Conservation (phyloP, 2,888 invertebrate genomes). For the Calameuta filiformis region DNA sequence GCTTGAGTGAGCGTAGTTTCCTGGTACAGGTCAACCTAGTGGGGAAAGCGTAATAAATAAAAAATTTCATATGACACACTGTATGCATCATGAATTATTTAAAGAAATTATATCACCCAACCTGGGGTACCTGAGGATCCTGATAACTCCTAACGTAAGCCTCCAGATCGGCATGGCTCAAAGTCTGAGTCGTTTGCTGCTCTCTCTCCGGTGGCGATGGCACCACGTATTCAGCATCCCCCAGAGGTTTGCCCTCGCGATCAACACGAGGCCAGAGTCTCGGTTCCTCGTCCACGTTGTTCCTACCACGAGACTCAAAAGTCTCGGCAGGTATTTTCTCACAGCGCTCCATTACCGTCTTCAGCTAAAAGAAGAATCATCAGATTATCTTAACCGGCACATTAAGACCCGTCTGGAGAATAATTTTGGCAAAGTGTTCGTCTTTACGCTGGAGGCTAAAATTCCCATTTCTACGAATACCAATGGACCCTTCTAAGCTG, state of each 20-base stretch:
- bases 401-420: not conserved
- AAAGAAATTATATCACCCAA: slow-evolving; percentile 14
- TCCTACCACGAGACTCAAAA: slow-evolving; percentile 67
- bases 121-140: slow-evolving; percentile 58
- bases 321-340: slow-evolving; percentile 73
- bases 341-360: slow-evolving; percentile 77
- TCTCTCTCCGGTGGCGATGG: slow-evolving; percentile 80
- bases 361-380: slow-evolving; percentile 68
- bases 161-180: slow-evolving; percentile 78
- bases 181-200: slow-evolving; percentile 56
- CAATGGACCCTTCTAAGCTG: not conserved
- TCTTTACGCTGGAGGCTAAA: not conserved
- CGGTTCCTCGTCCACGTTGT: slow-evolving; percentile 56
- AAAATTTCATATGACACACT: not conserved
- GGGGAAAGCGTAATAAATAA: slow-evolving; percentile 26
- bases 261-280: slow-evolving; percentile 71
- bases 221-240: slow-evolving; percentile 75
- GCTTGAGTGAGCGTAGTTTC: slow-evolving; percentile 64
- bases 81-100: not conserved
- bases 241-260: slow-evolving; percentile 73
- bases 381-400: not conserved
- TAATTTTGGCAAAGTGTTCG: not conserved
- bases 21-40: slow-evolving; percentile 59
- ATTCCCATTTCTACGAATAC: not conserved
- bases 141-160: slow-evolving; percentile 76